Base-by-base conservation (phyloP, 2,113 vertebrate genomes). In the Cyrtonyx montezumae region DNA sequence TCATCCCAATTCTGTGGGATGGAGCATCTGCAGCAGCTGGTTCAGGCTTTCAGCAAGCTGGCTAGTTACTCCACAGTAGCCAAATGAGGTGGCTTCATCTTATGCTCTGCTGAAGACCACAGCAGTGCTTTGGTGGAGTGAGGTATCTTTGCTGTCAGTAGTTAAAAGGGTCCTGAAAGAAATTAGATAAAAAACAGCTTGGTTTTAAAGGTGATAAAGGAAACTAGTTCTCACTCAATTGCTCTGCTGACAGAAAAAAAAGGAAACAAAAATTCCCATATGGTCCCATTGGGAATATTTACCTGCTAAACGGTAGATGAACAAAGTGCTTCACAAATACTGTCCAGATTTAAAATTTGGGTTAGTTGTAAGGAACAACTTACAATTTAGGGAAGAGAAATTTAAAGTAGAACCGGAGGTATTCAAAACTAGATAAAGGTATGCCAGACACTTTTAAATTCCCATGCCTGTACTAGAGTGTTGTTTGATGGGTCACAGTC, bases 211-310 rank as follows among this genome's bases (percentile, higher is more conserved):
- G 20, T 42, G 45, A 77, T 76, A 63, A 75, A 87, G 53, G 19
- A 66, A 77, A 76, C 32, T n/a, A 65, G 49, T 84, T 86, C n/a
- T n/a, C n/a, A n/a, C 19, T n/a, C 49, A 51, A 26, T 68, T 93
- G 43, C 22, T 45, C 26, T 53, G 4, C 59, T 56, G 13, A 18
- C 26, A 28, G 34, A 18, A n/a, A 32, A 30, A 23, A 11, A 48
- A 67, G 15, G 5, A 30, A 32, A 51, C 42, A 70, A 45, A n/a
- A 20, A 45, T 7, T 20, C 37, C 43, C 75, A 7, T 18, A 15
- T 37, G 15, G 43, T 73, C 25, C 76, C 22, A 16, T 21, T 80
- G 34, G 49, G 66, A 81, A 45, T 84, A 79, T 56, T 67, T 90
- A 75, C 13, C 9, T 12, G 17, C 21, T 37, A 43, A 87, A 21